Conservation (phyloP, 2,113 vertebrate genomes). For the Fulica atra region DNA sequence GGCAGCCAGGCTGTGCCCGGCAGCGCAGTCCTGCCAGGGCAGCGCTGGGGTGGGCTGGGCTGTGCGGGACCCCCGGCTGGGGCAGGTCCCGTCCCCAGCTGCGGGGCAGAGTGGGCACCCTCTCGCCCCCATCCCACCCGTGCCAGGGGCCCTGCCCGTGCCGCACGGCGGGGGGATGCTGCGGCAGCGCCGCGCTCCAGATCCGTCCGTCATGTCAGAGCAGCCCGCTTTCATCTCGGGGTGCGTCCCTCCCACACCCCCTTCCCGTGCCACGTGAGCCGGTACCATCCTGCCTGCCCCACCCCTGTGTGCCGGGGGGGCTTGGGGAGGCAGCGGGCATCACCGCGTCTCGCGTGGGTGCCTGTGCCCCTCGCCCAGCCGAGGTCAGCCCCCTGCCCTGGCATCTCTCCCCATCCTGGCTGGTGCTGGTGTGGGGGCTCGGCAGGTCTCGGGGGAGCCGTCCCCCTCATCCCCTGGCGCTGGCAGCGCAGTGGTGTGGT, state of each 20-base stretch:
- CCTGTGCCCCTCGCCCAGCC: not conserved
- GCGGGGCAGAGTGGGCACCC: not conserved
- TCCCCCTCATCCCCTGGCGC: not conserved
- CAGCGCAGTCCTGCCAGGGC: not conserved
- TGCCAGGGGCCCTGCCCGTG: not conserved
- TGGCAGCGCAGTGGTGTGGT: fast-evolving
- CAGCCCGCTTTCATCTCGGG: not conserved
- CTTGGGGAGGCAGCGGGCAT: fast-evolving
- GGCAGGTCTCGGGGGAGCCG: not conserved
- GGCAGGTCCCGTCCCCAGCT: not conserved
- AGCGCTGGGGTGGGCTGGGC: too few relatives aligned
- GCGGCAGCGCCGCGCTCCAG: not conserved
- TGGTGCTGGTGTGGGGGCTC: fast-evolving
- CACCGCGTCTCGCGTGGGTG: fast-evolving
- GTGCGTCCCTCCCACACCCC: not conserved
- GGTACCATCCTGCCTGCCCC: not conserved
- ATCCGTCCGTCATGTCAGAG: not conserved
- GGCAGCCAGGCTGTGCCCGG: not conserved
- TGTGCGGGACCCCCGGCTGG: fast-evolving
- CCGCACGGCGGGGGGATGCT: not conserved
- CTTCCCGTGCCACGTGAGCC: fast-evolving
- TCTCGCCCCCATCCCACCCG: not conserved
- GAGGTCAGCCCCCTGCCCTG: fast-evolving
- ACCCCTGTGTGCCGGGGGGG: not conserved
- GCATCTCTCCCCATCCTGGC: not conserved